Evolutionary conservation across 2,113 vertebrate species (phyloP).

Genomic region (Lichenostomus cassidix): DNA sequence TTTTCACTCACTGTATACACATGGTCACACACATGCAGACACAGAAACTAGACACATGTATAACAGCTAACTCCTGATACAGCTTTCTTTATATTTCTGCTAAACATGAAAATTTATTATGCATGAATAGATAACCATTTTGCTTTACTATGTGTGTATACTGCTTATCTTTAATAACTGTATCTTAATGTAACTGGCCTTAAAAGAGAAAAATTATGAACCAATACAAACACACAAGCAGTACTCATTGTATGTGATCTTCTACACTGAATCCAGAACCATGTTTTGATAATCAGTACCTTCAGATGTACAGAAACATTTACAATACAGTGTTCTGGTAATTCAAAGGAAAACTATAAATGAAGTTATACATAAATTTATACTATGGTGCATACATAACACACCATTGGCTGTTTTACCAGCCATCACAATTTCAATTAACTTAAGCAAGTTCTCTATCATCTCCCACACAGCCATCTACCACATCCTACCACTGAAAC

Average conservation of each 20-base stretch:
- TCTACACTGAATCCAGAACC: neutral
- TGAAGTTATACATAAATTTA: conserved; percentile 34
- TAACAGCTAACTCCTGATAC: neutral
- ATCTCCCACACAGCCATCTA: conserved; percentile 19
- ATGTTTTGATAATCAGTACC: neutral
- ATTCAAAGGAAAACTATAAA: neutral
- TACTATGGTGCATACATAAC: neutral
- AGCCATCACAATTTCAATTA: conserved; percentile 47
- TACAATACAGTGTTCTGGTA: neutral
- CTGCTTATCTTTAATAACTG: neutral
- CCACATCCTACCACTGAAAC: neutral
- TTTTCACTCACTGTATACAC: neutral
- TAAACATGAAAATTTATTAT: neutral
- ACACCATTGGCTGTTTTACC: conserved; percentile 38
- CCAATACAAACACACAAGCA: neutral
- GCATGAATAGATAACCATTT: neutral
- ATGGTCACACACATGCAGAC: neutral
- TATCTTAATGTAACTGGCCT: neutral
- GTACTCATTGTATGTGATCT: neutral
- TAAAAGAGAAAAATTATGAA: neutral
- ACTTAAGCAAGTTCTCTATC: neutral
- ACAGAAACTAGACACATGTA: neutral
- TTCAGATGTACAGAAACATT: neutral
- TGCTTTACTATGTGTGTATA: neutral
- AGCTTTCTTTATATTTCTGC: neutral